These are phyloP conservation scores for Sebastes ruberrimus DNA, from an alignment of 2,797 vertebrate genomes.

Conservation along the genomic window DNA sequence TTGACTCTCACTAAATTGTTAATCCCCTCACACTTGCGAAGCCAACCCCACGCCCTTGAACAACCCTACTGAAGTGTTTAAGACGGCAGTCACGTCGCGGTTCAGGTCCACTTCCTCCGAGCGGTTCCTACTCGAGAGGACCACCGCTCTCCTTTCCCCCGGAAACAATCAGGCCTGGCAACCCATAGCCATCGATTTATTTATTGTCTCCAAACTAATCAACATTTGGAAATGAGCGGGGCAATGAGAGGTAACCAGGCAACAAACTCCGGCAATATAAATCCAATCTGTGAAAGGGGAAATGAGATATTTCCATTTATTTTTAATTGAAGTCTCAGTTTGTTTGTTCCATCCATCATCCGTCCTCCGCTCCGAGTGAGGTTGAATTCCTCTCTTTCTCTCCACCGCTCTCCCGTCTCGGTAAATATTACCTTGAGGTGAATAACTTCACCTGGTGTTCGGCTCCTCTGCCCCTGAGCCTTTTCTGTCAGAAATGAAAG, in stretches of 20 bases:
- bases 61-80: neutral
- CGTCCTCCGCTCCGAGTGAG: neutral
- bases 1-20: constrained; percentile 1
- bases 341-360: constrained; percentile 69
- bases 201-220: constrained; percentile 73
- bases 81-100: constrained; percentile 18
- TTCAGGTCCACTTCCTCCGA: constrained; percentile 39
- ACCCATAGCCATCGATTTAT: constrained; percentile 61
- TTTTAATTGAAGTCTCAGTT: constrained; percentile 76
- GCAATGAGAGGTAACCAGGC: constrained; percentile 75
- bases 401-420: constrained; percentile 3
- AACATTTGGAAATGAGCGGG: constrained; percentile 70
- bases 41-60: neutral
- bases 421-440: constrained; percentile 62
- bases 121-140: constrained; percentile 1
- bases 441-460: constrained; percentile 57
- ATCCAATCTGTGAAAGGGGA: constrained; percentile 74
- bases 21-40: neutral
- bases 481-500: constrained; percentile 56
- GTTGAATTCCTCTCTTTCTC: constrained; percentile 38
- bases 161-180: constrained; percentile 65
- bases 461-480: constrained; percentile 44
- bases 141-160: constrained; percentile 4
- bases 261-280: constrained; percentile 70
- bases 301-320: constrained; percentile 80